Evolutionary conservation across 2,797 vertebrate genomes (phyloP).

Genomic region (Chiloscyllium punctatum): DNA sequence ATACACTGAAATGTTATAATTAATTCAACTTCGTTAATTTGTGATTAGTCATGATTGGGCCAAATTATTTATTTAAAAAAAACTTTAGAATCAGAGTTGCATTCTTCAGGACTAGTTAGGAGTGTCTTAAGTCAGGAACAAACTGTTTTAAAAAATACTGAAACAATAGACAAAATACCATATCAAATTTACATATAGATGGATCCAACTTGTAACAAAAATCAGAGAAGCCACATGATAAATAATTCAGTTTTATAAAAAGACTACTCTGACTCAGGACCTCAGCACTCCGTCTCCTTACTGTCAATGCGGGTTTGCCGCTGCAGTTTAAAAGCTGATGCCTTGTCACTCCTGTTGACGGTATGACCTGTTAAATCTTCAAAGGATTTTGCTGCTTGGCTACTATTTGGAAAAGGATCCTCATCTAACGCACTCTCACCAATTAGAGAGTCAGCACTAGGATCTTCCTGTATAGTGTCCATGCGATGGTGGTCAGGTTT

Average conservation of each 20-base stretch:
- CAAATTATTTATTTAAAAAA: not conserved
- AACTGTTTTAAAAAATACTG: constrained; percentile 10
- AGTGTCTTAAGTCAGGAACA: not conserved
- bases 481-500: constrained; percentile 71
- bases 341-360: constrained; percentile 64
- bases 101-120: not conserved
- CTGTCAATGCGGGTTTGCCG: constrained; percentile 82
- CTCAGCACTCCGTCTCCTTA: constrained; percentile 89
- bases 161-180: not conserved
- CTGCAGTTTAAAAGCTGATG: constrained; percentile 68
- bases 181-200: not conserved
- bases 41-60: not conserved
- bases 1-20: not conserved
- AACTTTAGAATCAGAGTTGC: not conserved
- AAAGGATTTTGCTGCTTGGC: constrained; percentile 73
- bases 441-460: constrained; percentile 77
- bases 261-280: constrained; percentile 43
- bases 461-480: constrained; percentile 96
- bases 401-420: constrained; percentile 73
- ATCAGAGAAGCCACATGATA: constrained; percentile 40
- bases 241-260: constrained; percentile 48
- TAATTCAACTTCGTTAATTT: not conserved
- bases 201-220: constrained; percentile 11
- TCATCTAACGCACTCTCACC: constrained; percentile 72
- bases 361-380: constrained; percentile 86